A percentile compares a stretch with the other conserved stretches of the same genome.
Evolutionary conservation across 2,888 invertebrate species (phyloP).

Genomic region (Dolichopus griseipennis): DNA sequence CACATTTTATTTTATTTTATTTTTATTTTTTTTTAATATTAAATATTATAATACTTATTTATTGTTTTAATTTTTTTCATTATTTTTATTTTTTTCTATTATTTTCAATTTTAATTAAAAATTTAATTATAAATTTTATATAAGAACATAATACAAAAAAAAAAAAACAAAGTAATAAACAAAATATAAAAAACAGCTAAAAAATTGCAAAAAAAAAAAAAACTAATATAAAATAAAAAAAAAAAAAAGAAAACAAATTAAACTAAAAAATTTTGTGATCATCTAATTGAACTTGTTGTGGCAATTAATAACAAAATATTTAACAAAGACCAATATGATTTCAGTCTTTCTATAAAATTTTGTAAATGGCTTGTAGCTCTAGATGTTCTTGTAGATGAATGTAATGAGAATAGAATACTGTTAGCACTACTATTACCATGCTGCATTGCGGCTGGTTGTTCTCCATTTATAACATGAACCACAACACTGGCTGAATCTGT

Average conservation of each 20-base stretch:
- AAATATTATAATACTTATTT: too few relatives aligned
- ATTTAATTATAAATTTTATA: too few relatives aligned
- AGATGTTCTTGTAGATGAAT: background rate
- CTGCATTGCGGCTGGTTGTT: conserved; percentile 51
- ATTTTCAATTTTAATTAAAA: too few relatives aligned
- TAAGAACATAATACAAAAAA: too few relatives aligned
- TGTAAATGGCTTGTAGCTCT: conserved; percentile 1
- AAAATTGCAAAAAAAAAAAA: too few relatives aligned
- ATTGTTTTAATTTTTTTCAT: too few relatives aligned
- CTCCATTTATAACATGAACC: conserved; percentile 67
- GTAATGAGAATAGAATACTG: conserved; percentile 17
- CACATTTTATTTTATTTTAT: too few relatives aligned
- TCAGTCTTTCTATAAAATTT: background rate
- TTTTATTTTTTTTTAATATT: too few relatives aligned
- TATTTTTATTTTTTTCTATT: too few relatives aligned
- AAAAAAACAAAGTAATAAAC: too few relatives aligned
- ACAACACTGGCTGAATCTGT: conserved; percentile 62
- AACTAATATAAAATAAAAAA: too few relatives aligned
- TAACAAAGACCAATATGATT: background rate
- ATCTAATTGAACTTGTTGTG: background rate
- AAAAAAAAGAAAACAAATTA: background rate
- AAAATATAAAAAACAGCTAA: too few relatives aligned
- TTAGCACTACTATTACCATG: conserved; percentile 28
- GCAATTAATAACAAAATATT: background rate
- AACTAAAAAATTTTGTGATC: background rate